Evolutionary conservation across 2,797 vertebrate genomes (phyloP).

Genomic region (Steatocranus sp.): DNA sequence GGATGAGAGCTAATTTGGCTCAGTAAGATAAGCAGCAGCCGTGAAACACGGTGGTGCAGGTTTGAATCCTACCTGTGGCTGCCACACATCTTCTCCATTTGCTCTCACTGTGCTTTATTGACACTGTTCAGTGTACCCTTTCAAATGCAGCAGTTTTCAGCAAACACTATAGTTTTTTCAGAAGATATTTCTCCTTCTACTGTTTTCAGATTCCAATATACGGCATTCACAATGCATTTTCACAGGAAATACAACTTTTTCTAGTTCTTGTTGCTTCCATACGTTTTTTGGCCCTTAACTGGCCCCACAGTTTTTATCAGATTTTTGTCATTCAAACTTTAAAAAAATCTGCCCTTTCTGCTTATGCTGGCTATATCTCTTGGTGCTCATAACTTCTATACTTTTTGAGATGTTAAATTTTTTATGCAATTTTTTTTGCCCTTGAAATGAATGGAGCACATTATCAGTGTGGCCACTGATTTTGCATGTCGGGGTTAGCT

Average conservation of each 20-base stretch:
- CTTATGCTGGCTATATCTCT: not conserved
- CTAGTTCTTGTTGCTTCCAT: not conserved
- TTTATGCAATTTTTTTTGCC: not conserved
- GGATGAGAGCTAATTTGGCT: not conserved
- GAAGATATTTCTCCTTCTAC: not conserved
- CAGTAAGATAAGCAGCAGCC: accelerated
- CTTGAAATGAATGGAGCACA: not conserved
- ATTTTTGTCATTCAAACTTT: not conserved
- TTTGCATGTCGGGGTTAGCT: not conserved
- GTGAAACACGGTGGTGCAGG: not conserved
- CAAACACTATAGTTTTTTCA: not conserved
- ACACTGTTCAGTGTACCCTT: not conserved
- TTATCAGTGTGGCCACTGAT: not conserved
- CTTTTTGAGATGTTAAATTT: not conserved
- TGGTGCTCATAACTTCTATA: not conserved
- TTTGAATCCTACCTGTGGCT: accelerated
- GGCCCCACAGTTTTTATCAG: not conserved
- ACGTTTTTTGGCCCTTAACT: not conserved
- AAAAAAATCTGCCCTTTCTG: not conserved
- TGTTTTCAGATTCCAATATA: not conserved
- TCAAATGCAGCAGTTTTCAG: not conserved
- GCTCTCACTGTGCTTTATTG: not conserved
- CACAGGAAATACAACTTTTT: not conserved
- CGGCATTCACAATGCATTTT: not conserved
- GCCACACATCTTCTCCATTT: not conserved